Conservation (phyloP, 2,113 vertebrate genomes). For the Channa argus region DNA sequence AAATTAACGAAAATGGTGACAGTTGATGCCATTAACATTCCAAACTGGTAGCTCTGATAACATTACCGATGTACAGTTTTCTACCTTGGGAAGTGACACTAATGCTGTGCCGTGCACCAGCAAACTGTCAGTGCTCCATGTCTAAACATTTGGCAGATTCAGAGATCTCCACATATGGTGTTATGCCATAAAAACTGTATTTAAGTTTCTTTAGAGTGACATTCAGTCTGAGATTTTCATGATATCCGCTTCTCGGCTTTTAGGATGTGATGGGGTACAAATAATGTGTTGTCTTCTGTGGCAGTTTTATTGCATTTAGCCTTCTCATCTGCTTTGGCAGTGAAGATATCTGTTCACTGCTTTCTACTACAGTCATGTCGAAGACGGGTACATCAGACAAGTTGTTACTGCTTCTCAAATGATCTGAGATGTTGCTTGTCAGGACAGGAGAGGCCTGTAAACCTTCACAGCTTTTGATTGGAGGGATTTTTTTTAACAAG, state of each 20-base stretch:
- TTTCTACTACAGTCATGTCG: not conserved
- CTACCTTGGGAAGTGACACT: constrained; percentile 3
- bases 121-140: constrained; percentile 11
- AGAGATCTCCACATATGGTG: constrained; percentile 5
- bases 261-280: not conserved
- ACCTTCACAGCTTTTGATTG: not conserved
- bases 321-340: constrained; percentile 3
- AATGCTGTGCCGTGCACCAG: constrained; percentile 6
- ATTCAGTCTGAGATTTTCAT: not conserved
- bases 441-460: not conserved
- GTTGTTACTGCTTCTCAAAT: constrained; percentile 5
- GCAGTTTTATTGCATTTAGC: not conserved
- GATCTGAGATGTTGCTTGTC: not conserved
- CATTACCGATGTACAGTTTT: constrained; percentile 2
- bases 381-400: constrained; percentile 3
- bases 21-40: not conserved
- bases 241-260: not conserved
- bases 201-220: not conserved
- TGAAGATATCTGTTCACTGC: not conserved
- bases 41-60: constrained; percentile 2
- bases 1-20: constrained; percentile 20
- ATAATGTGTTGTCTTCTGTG: not conserved
- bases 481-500: not conserved
- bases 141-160: constrained; percentile 20
- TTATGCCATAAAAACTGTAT: constrained; percentile 23